Conservation (phyloP, 2,797 vertebrate genomes). For the Arnoldichthys spilopterus region DNA sequence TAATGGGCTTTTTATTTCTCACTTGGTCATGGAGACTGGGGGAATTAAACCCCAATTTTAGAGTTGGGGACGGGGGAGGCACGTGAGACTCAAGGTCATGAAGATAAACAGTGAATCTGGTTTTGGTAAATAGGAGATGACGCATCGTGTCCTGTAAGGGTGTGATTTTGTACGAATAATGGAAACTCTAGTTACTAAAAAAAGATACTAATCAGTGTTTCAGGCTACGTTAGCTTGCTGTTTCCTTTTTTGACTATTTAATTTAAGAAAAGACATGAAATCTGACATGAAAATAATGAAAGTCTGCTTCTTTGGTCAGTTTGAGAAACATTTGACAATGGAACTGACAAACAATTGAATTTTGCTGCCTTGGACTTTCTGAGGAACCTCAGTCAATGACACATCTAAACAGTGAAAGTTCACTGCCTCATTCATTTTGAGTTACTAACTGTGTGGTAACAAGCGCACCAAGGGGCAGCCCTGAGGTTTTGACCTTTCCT, state of each 20-base stretch:
- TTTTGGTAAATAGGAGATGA: constrained; percentile 19
- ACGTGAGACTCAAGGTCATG: constrained; percentile 76
- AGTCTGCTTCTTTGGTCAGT: too few species aligned
- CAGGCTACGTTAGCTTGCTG: background rate
- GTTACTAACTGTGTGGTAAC: constrained; percentile 51
- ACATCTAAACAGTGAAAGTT: background rate
- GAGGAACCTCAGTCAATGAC: background rate
- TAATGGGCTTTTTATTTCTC: constrained; percentile 83
- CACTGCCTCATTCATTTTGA: background rate
- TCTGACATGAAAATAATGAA: too few species aligned
- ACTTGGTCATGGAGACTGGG: constrained; percentile 73
- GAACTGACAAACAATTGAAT: background rate
- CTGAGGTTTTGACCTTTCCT: constrained; percentile 63
- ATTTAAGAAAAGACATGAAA: background rate
- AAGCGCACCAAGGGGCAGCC: constrained; percentile 44
- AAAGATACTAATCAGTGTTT: background rate
- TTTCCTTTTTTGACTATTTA: background rate
- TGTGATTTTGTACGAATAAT: background rate
- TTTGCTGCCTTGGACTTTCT: background rate
- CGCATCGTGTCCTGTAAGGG: constrained; percentile 18
- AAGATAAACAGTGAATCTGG: constrained; percentile 29
- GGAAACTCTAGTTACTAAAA: background rate
- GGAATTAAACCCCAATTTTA: constrained; percentile 76
- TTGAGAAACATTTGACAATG: too few species aligned
- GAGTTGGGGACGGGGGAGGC: constrained; percentile 70